These are phyloP conservation scores for Callocephalon fimbriatum DNA, from an alignment of 2,113 vertebrate species.

Conservation along the genomic window DNA sequence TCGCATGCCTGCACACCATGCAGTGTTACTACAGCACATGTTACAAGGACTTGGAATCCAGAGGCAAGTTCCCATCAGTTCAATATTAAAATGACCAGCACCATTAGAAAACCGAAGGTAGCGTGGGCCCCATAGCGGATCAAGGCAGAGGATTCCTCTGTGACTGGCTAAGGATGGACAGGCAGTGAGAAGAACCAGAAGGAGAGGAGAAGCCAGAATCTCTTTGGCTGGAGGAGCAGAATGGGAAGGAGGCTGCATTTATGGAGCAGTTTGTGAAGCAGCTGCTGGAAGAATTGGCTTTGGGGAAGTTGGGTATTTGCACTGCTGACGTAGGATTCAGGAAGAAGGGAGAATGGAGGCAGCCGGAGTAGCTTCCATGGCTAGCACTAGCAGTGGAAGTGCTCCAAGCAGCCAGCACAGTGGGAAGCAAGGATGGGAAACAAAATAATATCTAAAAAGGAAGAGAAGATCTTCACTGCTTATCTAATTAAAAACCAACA, in stretches of 20 bases:
- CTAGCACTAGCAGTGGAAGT: slow-evolving; percentile 30
- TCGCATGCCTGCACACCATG: background rate
- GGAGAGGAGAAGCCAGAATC: slow-evolving; percentile 3
- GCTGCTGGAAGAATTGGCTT: slow-evolving; percentile 34
- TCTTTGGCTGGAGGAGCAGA: slow-evolving; percentile 33
- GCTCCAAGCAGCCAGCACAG: slow-evolving; percentile 15
- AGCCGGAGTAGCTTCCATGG: slow-evolving; percentile 18
- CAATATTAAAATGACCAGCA: slow-evolving; percentile 22
- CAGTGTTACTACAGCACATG: background rate
- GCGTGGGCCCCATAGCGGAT: background rate
- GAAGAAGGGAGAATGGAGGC: slow-evolving; percentile 31
- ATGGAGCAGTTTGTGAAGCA: background rate
- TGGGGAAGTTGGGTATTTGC: slow-evolving; percentile 28
- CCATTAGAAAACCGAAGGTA: slow-evolving; percentile 9
- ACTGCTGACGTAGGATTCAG: slow-evolving; percentile 29
- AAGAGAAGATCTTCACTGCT: slow-evolving; percentile 35
- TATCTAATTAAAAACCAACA: slow-evolving; percentile 1
- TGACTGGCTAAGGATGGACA: slow-evolving; percentile 45
- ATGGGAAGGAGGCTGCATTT: background rate
- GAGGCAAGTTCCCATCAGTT: slow-evolving; percentile 30
- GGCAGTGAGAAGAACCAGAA: background rate
- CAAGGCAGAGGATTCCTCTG: background rate
- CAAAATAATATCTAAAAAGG: background rate
- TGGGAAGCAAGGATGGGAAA: background rate
- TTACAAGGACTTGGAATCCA: background rate